Evolutionary conservation across 2,113 vertebrate species (phyloP).

Genomic region (Micromys minutus): DNA sequence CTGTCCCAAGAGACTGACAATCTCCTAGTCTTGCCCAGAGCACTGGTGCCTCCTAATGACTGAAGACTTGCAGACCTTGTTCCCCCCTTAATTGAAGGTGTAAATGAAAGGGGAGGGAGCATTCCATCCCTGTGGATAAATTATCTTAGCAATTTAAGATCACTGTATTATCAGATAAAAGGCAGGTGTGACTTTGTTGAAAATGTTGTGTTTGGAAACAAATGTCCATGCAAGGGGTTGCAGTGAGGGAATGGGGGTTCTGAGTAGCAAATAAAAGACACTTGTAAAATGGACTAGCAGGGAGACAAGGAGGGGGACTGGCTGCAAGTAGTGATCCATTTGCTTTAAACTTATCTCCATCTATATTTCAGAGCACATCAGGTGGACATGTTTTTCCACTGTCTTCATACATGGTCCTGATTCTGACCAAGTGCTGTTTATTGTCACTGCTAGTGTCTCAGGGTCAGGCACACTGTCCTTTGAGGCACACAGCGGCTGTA

Average conservation of each 20-base stretch:
- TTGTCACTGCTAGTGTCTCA: neutral
- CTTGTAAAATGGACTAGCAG: neutral
- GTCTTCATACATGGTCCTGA: neutral
- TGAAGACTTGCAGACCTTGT: constrained; percentile 66
- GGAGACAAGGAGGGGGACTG: neutral
- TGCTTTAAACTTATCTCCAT: neutral
- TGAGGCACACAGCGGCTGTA: neutral
- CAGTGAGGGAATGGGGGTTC: neutral
- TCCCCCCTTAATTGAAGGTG: constrained; percentile 74
- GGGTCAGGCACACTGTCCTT: neutral
- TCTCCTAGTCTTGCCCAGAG: constrained; percentile 70
- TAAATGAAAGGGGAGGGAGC: constrained; percentile 74
- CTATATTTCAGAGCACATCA: neutral
- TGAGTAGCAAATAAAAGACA: neutral
- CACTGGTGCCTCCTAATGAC: constrained; percentile 73
- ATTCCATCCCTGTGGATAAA: constrained; percentile 74
- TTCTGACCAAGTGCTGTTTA: neutral
- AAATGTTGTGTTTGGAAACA: constrained; percentile 19
- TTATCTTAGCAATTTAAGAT: constrained; percentile 76
- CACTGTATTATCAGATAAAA: constrained; percentile 74
- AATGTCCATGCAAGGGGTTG: neutral
- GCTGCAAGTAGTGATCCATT: neutral
- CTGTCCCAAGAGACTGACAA: constrained; percentile 63
- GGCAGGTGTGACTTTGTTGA: constrained; percentile 42
- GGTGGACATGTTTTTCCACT: neutral